A percentile compares a stretch with the other conserved stretches of the same genome.
These are phyloP conservation scores for Cariama cristata DNA, from an alignment of 2,113 vertebrate species.

Conservation along the genomic window DNA sequence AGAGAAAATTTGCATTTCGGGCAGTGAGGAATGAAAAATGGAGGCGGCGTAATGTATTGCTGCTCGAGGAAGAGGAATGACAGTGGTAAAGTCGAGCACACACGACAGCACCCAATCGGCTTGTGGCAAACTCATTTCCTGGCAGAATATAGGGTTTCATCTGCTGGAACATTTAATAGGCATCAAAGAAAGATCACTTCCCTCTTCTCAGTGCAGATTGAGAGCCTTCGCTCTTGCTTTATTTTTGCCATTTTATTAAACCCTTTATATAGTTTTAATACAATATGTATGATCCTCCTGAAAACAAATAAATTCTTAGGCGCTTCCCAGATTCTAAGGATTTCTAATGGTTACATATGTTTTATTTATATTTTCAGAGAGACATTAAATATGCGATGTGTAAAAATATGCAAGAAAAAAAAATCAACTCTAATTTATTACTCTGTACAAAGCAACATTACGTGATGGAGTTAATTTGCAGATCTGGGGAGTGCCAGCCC, in stretches of 20 bases:
- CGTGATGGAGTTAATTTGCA: slow-evolving; percentile 42
- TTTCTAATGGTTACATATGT: slow-evolving; percentile 72
- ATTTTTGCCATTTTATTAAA: slow-evolving; percentile 80
- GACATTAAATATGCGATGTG: slow-evolving; percentile 53
- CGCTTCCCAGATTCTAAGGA: slow-evolving; percentile 70
- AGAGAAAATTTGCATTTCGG: slow-evolving; percentile 84
- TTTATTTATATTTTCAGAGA: slow-evolving; percentile 79
- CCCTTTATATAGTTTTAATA: slow-evolving; percentile 80
- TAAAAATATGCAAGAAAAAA: slow-evolving; percentile 44
- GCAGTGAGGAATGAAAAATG: slow-evolving; percentile 86
- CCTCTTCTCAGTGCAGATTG: slow-evolving; percentile 61
- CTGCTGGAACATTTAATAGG: slow-evolving; percentile 84
- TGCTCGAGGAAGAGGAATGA: slow-evolving; percentile 78
- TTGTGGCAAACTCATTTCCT: slow-evolving; percentile 85
- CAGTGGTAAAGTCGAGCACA: slow-evolving; percentile 75
- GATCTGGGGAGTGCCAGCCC: not conserved
- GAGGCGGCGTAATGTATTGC: slow-evolving; percentile 81
- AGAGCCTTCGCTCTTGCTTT: slow-evolving; percentile 65
- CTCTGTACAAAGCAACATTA: not conserved
- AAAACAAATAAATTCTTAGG: slow-evolving; percentile 79
- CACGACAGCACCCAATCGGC: slow-evolving; percentile 76
- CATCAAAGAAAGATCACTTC: slow-evolving; percentile 81
- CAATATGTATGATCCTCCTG: slow-evolving; percentile 76
- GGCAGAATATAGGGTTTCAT: slow-evolving; percentile 83
- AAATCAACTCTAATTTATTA: slow-evolving; percentile 26